Base-by-base conservation (phyloP, 2,113 vertebrate species). In the Stigmatopora argus region DNA sequence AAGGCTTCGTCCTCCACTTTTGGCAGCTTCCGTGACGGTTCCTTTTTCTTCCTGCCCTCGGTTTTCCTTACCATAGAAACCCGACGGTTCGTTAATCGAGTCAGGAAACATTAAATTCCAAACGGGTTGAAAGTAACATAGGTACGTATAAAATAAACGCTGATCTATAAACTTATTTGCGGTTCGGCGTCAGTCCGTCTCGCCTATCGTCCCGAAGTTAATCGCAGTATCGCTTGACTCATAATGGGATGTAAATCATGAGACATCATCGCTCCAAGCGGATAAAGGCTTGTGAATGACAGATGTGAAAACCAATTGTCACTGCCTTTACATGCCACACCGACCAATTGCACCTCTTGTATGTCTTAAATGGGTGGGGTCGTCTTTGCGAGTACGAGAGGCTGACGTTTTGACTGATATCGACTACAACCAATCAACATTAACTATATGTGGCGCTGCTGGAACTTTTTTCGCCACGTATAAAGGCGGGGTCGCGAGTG, bases 41-140 rank as follows among this genome's bases (percentile, higher is more conserved):
- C 41, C 11, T 44, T 61, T 45, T 61, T 56, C 66, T 67, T 62
- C 66, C 26, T 78, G 59, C 55, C 35, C 66, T 75, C 68, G 55
- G 60, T 55, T 73, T 31, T 61, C 69, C 57, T 78, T 71, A 79
- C 69, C 78, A 75, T 71, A 77, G 55, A 79, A 76, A 71, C 77
- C 68, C 47, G 79, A 79, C 69, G 71, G 53, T 79, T 48, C 14
- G 53, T 56, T 55, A 83, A 77, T 69, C 38, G 79, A 9, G 60
- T 18, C 4, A 64, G 53, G 17, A 69, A 72, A 57, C 69, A 51
- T 61, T 46, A 12, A 18, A 5, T 51, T 64, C 18, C 17, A 1
- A 2, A 47, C 62, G 53, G 19, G 13, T 66, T 5, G 17, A 18
- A 18, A 2, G 44, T 57, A 14, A 61, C 65, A 82, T 63, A 31